Base-by-base conservation (phyloP, 2,888 invertebrate genomes). In the Dyspetes luteomarginatus region DNA sequence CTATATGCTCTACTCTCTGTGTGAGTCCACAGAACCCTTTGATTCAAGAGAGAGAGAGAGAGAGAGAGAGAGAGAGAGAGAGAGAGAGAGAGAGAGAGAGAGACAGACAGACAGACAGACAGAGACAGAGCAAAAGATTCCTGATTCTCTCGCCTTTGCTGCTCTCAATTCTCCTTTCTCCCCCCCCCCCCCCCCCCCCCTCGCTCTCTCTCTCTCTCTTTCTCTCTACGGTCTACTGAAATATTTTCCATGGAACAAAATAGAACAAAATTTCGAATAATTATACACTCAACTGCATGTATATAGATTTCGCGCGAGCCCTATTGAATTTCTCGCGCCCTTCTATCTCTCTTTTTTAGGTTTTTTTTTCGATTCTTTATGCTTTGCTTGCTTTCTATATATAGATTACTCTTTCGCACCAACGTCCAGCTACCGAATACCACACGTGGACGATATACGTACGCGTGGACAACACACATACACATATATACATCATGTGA, bases 361-460 rank as follows among this genome's bases (percentile, higher is more conserved):
- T 26, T 45, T 55, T 41, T 36, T 7, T 43, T 56, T 22, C 28
- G 30, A 22, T 36, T 58, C 65, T 24, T 17, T 17, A 62, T 28
- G 28, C 48, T 28, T 17, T 41, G 30, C 19, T 12, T 4, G 26
- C 24, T 26, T 62, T 62, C 43, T 45, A 15, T 17, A 48, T n/a
- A n/a, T n/a, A n/a, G n/a, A n/a, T 64, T 48, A 48, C 65, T 48
- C 64, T 77, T 71, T 71, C 60, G 72, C 56, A 26, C 64, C 56
- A 56, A n/a, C 64, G 69, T 71, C 55, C 64, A 50, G 48, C 72
- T 72, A 78, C 71, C 71, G 77, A 69, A 65, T 78, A 65, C 36
- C 55, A 22, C 19, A 43, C 71, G 58, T 17, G 50, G 41, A 71
- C 30, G 52, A 41, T 45, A 9, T n/a, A n/a, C n/a, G n/a, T n/a